Percentiles rank a stretch among this genome's conserved stretches.
Conservation (phyloP, 2,113 vertebrate species). For the Condylura cristata region DNA sequence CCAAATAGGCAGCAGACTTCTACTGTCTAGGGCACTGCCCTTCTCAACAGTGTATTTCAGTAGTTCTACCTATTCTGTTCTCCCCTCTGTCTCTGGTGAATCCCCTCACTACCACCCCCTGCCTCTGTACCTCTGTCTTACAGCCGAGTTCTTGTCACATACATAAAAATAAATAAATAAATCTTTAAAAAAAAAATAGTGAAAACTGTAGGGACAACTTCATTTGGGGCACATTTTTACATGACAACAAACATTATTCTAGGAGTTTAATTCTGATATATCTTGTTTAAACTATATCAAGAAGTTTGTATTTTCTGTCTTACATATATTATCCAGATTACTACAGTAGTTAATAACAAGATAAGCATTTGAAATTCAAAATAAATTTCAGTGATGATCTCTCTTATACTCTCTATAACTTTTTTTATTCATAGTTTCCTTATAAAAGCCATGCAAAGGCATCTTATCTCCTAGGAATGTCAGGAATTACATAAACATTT, state of each 20-base stretch:
- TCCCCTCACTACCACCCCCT: too few species aligned
- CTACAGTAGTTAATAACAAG: neutral
- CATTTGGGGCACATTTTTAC: neutral
- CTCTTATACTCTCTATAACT: neutral
- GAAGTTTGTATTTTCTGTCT: neutral
- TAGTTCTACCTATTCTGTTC: too few species aligned
- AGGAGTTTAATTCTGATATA: neutral
- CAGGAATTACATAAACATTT: constrained; percentile 4
- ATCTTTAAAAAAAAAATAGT: too few species aligned
- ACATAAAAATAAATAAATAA: too few species aligned
- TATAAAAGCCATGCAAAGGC: neutral
- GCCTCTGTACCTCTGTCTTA: too few species aligned
- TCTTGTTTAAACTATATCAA: neutral
- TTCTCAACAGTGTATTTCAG: too few species aligned
- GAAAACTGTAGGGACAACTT: neutral
- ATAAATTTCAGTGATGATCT: neutral
- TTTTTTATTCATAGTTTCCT: constrained; percentile 1
- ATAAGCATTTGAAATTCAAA: neutral
- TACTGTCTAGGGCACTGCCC: too few species aligned
- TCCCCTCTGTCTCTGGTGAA: too few species aligned
- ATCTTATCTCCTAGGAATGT: neutral
- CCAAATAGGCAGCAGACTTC: too few species aligned
- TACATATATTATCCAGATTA: neutral
- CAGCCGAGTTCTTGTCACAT: too few species aligned
- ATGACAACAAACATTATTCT: neutral